Evolutionary conservation across 2,797 vertebrate species (phyloP).

Genomic region (Hybognathus amarus): DNA sequence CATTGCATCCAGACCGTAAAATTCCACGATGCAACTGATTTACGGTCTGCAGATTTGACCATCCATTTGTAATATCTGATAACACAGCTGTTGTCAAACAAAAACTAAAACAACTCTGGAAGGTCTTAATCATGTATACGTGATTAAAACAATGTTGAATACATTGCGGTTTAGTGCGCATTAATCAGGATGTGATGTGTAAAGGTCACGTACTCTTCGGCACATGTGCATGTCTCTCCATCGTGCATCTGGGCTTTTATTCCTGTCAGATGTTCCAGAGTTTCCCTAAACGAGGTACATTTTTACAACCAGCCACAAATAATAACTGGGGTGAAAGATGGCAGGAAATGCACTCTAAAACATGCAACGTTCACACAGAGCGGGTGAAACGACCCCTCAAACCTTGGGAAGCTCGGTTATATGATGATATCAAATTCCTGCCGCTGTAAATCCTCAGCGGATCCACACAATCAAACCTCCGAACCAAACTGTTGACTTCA

Average conservation of each 20-base stretch:
- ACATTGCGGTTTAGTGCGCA: not conserved
- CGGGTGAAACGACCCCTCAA: not conserved
- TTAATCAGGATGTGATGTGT: not conserved
- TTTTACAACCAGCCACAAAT: slow-evolving; percentile 41
- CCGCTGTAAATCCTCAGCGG: slow-evolving; percentile 35
- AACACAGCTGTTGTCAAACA: slow-evolving; percentile 26
- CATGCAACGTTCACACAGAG: slow-evolving; percentile 1
- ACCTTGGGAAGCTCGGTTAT: slow-evolving; percentile 33
- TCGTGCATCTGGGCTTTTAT: slow-evolving; percentile 39
- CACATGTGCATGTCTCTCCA: slow-evolving; percentile 18
- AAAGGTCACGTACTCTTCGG: slow-evolving; percentile 17
- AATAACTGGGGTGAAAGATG: slow-evolving; percentile 18
- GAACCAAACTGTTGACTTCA: slow-evolving; percentile 35
- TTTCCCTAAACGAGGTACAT: slow-evolving; percentile 22
- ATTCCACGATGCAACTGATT: slow-evolving; percentile 33
- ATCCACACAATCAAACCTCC: slow-evolving; percentile 49
- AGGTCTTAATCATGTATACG: not conserved
- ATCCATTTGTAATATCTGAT: slow-evolving; percentile 22
- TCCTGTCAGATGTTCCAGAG: slow-evolving; percentile 40
- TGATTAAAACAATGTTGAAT: slow-evolving; percentile 21
- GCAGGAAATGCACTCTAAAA: slow-evolving; percentile 37
- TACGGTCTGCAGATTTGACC: slow-evolving; percentile 27
- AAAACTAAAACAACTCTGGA: slow-evolving; percentile 18
- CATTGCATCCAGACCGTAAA: slow-evolving; percentile 8
- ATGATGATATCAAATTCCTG: slow-evolving; percentile 49